These are phyloP conservation scores for Hymenochirus boettgeri DNA, from an alignment of 2,113 vertebrate genomes.

Conservation along the genomic window DNA sequence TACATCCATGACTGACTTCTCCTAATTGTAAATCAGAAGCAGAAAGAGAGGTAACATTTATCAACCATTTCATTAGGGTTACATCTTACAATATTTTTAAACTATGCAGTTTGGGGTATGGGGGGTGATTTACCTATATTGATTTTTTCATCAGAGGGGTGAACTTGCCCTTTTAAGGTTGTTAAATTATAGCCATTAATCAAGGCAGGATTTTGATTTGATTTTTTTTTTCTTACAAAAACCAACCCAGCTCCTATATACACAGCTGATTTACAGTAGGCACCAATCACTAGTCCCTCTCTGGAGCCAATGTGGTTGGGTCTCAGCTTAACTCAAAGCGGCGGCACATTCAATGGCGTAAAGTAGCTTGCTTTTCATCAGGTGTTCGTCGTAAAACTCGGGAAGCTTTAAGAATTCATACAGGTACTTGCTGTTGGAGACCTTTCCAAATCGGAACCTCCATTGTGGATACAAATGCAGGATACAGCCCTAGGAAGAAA, in stretches of 20 bases:
- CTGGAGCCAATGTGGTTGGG: no score
- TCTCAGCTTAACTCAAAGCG: constrained; percentile 95
- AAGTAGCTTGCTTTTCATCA: constrained; percentile 91
- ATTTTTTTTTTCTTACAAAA: not conserved
- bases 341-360: constrained; percentile 96
- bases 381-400: constrained; percentile 85
- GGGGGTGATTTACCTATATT: no score
- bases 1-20: no score
- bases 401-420: constrained; percentile 98
- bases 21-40: no score
- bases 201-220: constrained; percentile 4
- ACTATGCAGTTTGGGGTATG: no score
- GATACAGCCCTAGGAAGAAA: constrained; percentile 77
- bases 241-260: constrained; percentile 22
- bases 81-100: no score
- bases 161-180: no score
- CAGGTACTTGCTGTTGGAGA: constrained; percentile 96
- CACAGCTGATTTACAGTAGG: constrained; percentile 29
- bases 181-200: constrained; percentile 51
- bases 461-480: constrained; percentile 97
- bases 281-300: constrained; percentile 38
- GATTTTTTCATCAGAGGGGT: no score
- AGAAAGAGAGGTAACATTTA: no score
- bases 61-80: no score
- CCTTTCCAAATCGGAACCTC: constrained; percentile 87